These are phyloP conservation scores for Oceanodroma leucorhoa DNA, from an alignment of 2,797 vertebrate genomes.

Conservation along the genomic window DNA sequence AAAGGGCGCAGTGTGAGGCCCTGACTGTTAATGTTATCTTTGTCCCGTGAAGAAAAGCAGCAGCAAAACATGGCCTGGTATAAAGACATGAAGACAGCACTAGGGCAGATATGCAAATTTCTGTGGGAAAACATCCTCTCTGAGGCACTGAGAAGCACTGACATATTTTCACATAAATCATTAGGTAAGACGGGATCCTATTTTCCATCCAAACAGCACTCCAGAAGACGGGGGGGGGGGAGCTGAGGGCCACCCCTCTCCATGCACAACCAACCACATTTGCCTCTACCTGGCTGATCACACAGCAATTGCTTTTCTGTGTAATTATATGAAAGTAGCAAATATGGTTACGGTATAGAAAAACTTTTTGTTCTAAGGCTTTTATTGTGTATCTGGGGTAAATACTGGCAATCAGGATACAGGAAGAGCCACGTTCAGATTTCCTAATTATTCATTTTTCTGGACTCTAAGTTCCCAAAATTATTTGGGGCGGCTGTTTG, in stretches of 20 bases:
- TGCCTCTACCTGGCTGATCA: not conserved
- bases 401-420: not conserved
- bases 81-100: not conserved
- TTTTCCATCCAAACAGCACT: not conserved
- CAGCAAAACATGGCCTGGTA: not conserved
- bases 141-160: not conserved
- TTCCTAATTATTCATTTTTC: not conserved
- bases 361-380: not conserved
- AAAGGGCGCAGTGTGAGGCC: not conserved
- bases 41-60: not conserved
- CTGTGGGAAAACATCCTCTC: conserved; percentile 38
- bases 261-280: not conserved
- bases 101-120: conserved; percentile 30
- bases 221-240: not conserved
- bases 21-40: not conserved
- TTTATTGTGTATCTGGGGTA: not conserved
- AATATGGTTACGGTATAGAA: not conserved
- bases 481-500: not conserved
- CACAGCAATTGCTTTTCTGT: not conserved
- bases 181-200: not conserved
- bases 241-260: not conserved
- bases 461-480: not conserved
- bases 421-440: not conserved
- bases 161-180: conserved; percentile 38
- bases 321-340: not conserved